Evolutionary conservation across 2,888 invertebrate species (phyloP), one percentile per base, ranked within the genome.

Genomic region (Eupithecia abbreviata): DNA sequence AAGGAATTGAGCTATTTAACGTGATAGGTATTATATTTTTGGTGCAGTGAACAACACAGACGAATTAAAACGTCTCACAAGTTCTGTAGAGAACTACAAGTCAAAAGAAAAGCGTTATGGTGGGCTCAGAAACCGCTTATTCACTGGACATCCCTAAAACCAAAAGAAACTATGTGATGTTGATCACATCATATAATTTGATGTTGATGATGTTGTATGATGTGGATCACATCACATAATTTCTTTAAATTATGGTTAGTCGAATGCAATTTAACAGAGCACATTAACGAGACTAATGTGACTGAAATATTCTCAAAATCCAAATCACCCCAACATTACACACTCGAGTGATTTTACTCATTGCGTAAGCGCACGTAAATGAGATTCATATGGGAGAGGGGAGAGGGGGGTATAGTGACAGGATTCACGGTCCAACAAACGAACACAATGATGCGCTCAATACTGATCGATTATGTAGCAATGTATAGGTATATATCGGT

Each of bases 401-500:
- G 84, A 79, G 84, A 84, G 84, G 83, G 82, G 85, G 86, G 88
- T 85, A 83, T 90, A 92, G 92, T 91, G 93, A 93, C 94, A 94
- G 94, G 94, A 94, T 93, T 93, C 92, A 94, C 93, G 94, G 93
- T 94, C 91, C 93, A 94, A 88, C 93, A 90, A 88, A 89, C 88
- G 90, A 91, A 85, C 89, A 94, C 94, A 94, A 94, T 94, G 94
- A 93, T 93, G 92, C 83, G 87, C 92, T 92, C 93, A 93, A 94
- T 94, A 93, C 91, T 92, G 93, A 94, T 94, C 93, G 94, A 94
- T 94, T 94, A 94, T 93, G 89, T 92, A 90, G 91, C 82, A 84
- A 85, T 85, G 85, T 87, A 30, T 30, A 88, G 82, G 84, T 87
- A 88, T 82, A 82, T 74, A 49, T 47, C 0, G 65, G 73, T 78